Evolutionary conservation across 2,113 vertebrate genomes (phyloP), one percentile per base, ranked within the genome.

Genomic region (Tylochromis polylepis): DNA sequence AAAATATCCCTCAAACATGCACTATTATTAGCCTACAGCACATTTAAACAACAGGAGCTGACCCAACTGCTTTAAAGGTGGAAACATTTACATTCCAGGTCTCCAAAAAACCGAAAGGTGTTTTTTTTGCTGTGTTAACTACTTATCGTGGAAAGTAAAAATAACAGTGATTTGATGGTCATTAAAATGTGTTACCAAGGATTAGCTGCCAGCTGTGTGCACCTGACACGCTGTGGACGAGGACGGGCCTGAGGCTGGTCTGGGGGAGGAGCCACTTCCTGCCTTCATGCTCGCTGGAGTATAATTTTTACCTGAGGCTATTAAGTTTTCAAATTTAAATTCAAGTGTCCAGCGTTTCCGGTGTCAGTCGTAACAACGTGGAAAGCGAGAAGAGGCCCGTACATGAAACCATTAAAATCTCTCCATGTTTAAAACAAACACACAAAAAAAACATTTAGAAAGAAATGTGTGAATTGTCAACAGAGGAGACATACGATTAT

Each of bases 61-160:
- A 65, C 0, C 0, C 18, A 65, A 31, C 60, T 0, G 60, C 60
- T 65, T n/a, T 18, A n/a, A n/a, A 38, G 18, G 4, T 4, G 29
- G 3, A 31, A 11, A 12, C 60, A 12, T 65, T 65, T n/a, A 65
- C 60, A 8, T 4, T 12, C 60, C 60, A 38, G 31, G 5, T 62
- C 18, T n/a, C 29, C 59, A 62, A 0, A 0, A 62, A 62, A 36
- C 1, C 36, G 31, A 36, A 62, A 36, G 31, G 29, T 2, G 0
- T 31, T 62, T 62, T 62, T 62, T 2, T 62, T 36, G 31, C 31
- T 62, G 59, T n/a, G 60, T 20, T 3, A 12, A n/a, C n/a, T n/a
- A n/a, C n/a, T n/a, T n/a, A n/a, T n/a, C n/a, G n/a, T n/a, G n/a
- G n/a, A n/a, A 65, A 65, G 11, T 0, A 38, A 12, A 36, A 65